Evolutionary conservation across 1,140 invertebrate genomes (phyloP), one percentile per base, ranked within the genome.

Genomic region (Lepidurus packardi): DNA sequence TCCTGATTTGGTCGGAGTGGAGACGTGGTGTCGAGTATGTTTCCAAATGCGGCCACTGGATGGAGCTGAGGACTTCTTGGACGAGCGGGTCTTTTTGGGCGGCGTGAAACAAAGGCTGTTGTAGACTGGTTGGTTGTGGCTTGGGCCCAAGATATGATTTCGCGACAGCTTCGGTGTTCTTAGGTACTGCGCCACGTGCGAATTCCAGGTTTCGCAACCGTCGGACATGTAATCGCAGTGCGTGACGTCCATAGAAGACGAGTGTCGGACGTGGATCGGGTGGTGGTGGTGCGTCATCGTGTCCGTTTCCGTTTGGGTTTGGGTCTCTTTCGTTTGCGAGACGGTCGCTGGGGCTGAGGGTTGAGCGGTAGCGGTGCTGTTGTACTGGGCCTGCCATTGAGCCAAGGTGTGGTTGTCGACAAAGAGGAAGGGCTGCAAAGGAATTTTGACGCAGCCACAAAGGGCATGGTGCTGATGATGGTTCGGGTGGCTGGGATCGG

Each of bases 181-280:
- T 16, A 76, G 34, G n/a, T 77, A 77, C 45, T 53, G 73, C 2
- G 78, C 73, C 41, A 42, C 53, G 43, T 78, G 78, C 5, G 78
- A 78, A 25, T 78, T 78, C 78, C 78, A 78, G 10, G 78, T 78
- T 78, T 78, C 78, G 3, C 78, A 78, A 24, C 78, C 41, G 24
- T 78, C 78, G 43, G 78, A 78, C 41, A 74, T n/a, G 73, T 78
- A 78, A 34, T 74, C 78, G 24, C 25, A 43, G 24, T n/a, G 42
- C 13, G 65, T 75, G 43, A 77, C 21, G 4, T n/a, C 13, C 7
- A 21, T 65, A 4, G 13, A 65, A 9, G 53, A 65, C 13, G 53
- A 65, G 53, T 65, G 16, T 65, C 21, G 16, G 6, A 7, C 53
- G 21, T 65, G 53, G 21, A 65, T 11, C 16, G n/a, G 53, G 6